Evolutionary conservation across 2,888 invertebrate species (phyloP).

Genomic region (Palloptera scutellata): DNA sequence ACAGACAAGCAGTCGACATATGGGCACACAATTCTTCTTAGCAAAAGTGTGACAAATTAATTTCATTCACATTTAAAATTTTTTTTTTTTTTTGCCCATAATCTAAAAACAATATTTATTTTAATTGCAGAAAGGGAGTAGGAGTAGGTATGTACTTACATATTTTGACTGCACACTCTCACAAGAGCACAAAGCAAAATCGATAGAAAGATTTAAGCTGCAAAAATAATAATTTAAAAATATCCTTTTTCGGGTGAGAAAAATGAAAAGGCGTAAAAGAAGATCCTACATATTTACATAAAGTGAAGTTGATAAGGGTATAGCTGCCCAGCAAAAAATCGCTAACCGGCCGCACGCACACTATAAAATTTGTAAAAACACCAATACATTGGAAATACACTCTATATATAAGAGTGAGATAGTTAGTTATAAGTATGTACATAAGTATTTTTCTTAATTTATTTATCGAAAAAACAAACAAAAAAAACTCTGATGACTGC

Average conservation of each 20-base stretch:
- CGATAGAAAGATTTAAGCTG: constrained; percentile 51
- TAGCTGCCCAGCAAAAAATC: neutral
- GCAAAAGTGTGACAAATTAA: constrained; percentile 42
- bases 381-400: no score
- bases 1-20: constrained; percentile 12
- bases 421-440: no score
- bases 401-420: no score
- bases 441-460: no score
- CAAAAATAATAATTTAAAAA: constrained; percentile 52
- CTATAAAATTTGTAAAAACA: no score
- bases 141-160: constrained; percentile 8
- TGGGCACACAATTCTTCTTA: constrained; percentile 40
- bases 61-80: constrained; percentile 20
- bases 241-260: constrained; percentile 16
- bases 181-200: neutral
- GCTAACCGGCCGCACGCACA: neutral
- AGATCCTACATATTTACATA: constrained; percentile 8
- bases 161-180: neutral
- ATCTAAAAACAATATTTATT: constrained; percentile 59
- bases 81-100: constrained; percentile 38
- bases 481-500: no score
- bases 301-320: neutral
- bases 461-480: no score
- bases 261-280: neutral
- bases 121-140: constrained; percentile 43